Evolutionary conservation across 2,113 vertebrate species (phyloP).

Genomic region (Chloroceryle aenea): DNA sequence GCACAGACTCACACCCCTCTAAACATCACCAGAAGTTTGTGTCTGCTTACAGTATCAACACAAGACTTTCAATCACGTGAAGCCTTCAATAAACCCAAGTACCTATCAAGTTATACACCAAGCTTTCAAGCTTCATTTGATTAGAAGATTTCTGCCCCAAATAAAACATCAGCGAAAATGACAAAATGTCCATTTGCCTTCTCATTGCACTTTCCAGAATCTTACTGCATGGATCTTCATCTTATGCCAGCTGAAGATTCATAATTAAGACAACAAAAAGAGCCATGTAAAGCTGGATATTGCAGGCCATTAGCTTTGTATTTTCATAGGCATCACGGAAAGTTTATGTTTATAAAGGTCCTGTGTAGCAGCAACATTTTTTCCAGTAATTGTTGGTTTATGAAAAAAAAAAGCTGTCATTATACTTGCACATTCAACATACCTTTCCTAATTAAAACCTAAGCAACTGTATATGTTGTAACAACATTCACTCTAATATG

Average conservation of each 20-base stretch:
- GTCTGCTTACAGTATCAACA: not conserved
- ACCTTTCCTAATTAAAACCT: constrained; percentile 53
- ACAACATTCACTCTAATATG: not conserved
- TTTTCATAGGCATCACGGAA: not conserved
- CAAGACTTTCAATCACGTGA: not conserved
- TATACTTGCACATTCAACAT: not conserved
- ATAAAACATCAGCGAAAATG: not conserved
- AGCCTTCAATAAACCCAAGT: accelerated
- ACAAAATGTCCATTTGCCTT: not conserved
- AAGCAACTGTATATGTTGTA: constrained; percentile 14
- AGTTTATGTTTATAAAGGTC: not conserved
- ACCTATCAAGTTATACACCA: not conserved
- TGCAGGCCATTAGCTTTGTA: not conserved
- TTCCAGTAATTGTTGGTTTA: not conserved
- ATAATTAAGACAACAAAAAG: not conserved
- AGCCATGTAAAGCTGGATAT: not conserved
- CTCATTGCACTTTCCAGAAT: not conserved
- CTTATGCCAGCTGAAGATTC: not conserved
- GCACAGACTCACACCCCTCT: not conserved
- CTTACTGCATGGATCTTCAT: not conserved
- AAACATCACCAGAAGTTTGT: not conserved
- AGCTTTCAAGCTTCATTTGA: not conserved
- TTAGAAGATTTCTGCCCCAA: not conserved
- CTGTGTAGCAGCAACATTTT: not conserved
- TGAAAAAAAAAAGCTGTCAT: not conserved